Evolutionary conservation across 1,140 invertebrate species (phyloP).

Genomic region (Aplysia californica): DNA sequence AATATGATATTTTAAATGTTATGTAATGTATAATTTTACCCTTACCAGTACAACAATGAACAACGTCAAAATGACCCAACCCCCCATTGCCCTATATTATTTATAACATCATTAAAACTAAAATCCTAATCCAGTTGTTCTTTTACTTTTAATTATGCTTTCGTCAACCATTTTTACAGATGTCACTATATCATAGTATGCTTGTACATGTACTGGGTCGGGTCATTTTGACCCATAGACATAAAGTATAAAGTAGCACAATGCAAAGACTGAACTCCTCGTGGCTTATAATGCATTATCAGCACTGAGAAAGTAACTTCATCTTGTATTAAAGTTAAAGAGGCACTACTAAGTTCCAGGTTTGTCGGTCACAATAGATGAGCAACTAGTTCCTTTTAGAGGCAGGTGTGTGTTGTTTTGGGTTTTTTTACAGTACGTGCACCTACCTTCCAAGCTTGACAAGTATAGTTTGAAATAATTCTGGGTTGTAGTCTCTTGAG

Average conservation of each 20-base stretch:
- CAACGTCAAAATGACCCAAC: no score
- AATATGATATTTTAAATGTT: no score
- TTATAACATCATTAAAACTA: neutral
- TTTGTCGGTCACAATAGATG: constrained; percentile 48
- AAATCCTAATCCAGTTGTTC: neutral
- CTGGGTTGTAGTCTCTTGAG: constrained; percentile 26
- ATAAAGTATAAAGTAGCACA: no score
- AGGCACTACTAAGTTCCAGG: constrained; percentile 30
- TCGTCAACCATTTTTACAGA: neutral
- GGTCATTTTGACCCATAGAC: neutral
- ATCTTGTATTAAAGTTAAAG: neutral
- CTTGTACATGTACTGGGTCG: neutral
- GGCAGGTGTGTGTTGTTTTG: constrained; percentile 52
- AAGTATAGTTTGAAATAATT: constrained; percentile 68
- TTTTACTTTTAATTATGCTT: neutral
- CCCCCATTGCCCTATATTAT: no score
- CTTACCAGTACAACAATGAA: no score
- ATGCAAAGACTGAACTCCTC: no score
- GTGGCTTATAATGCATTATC: no score
- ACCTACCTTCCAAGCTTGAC: constrained; percentile 68
- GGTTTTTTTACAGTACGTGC: no score
- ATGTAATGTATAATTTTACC: no score
- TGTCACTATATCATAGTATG: neutral
- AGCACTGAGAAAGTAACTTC: no score
- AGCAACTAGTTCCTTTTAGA: constrained; percentile 50